Base-by-base conservation (phyloP, 2,797 vertebrate species). In the Galaxias olidus region DNA sequence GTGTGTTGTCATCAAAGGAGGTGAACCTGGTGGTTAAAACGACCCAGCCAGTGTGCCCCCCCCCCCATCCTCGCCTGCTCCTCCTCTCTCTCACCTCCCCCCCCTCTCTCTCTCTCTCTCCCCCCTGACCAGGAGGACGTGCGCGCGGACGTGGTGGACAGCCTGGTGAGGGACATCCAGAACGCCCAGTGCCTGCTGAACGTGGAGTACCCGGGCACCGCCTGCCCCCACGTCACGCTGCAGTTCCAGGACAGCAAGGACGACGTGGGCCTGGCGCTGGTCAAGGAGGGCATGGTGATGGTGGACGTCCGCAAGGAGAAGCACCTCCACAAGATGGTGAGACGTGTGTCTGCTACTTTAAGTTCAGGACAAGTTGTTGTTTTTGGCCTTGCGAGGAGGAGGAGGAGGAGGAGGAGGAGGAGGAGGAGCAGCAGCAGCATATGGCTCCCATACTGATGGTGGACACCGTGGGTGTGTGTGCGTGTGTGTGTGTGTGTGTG, bases 101-200 rank as follows among this genome's bases (percentile, higher is more conserved):
- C 9, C 12, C 8, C 41, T 13, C 58, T 11, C 4, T 0, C 19
- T 15, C 19, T 17, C 63, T 15, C 19, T 12, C 9, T 9, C 19
- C 42, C 18, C 7, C 1, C 44, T 13, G n/a, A 10, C 0, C 59
- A 98, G 96, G 96, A 98, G 20, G 97, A 98, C 0, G 94, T 93
- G 0, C 93, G 95, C n/a, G 94, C 95, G 0, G 96, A 98, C 1
- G 95, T 92, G 0, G 95, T 98, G 83, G 97, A 98, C 92, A 95
- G 94, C 1, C 84, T 98, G 54, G 96, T 98, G 46, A 87, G 95
- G 63, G 96, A 98, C 87, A 95, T 98, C 86, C 97, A 98, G 72
- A 98, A 98, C 90, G 96, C 81, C 40, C 97, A 98, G 92, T 98
- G 97, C 90, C 92, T 96, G 84, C 86, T 98, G 68, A 98, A 98